Evolutionary conservation across 2,888 invertebrate species (phyloP), one percentile per base, ranked within the genome.

Genomic region (Dryadula phaetusa): DNA sequence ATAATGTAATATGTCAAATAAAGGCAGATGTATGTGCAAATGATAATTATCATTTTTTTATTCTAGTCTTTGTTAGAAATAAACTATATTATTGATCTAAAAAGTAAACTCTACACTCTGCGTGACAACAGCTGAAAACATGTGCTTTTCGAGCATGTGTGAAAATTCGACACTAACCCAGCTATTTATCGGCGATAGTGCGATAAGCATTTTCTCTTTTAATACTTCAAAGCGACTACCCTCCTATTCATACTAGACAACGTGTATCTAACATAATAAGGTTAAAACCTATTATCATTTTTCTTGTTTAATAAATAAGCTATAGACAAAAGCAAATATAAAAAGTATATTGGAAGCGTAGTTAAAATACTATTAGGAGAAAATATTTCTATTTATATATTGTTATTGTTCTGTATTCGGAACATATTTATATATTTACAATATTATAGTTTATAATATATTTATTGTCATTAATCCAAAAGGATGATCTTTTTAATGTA

Each of bases 201-300:
- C 89, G 89, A 89, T 90, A 90, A 88, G 86, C 86, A 87, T 90
- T 89, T 88, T 87, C 88, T 87, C 86, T 87, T 88, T 89, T 88
- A 90, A 88, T 87, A 86, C 83, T 86, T 90, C 88, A 88, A 87
- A 90, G 87, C 85, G 85, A 86, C 88, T 88, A 86, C 82, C 83
- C 87, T 83, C 80, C 88, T 86, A 88, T 89, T 90, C 88, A 89
- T 74, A 77, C 79, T 76, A 83, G 80, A 85, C 86, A 86, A 87
- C 86, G 83, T 86, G 87, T 87, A 16, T 37, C 20, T 34, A 83
- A 84, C 84, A 84, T 87, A 87, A 84, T n/a, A 86, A 80, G 82
- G 83, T 86, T 85, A 84, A 84, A 80, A 83, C 81, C 83, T 83
- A 86, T 88, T 84, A 84, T 14, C 20, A 34, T 20, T 54, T 18